Evolutionary conservation across 2,888 invertebrate species (phyloP).

Genomic region (Adelphocoris suturalis): DNA sequence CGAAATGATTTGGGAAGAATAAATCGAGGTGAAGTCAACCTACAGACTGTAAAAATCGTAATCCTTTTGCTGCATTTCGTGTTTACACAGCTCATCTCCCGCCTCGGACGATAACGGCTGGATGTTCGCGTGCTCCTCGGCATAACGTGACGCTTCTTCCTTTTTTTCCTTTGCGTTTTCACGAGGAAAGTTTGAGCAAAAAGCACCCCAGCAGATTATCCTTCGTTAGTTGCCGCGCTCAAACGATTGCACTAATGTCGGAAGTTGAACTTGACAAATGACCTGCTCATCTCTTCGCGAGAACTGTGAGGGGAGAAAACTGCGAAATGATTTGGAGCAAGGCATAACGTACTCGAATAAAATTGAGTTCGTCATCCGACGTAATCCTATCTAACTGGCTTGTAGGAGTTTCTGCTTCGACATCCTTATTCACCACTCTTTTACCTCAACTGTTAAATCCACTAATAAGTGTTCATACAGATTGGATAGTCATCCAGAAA

Average conservation of each 20-base stretch:
- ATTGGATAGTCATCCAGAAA: not conserved
- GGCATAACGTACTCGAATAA: not conserved
- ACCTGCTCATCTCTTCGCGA: not conserved
- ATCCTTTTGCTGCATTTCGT: slow-evolving; percentile 30
- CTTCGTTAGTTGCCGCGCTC: slow-evolving; percentile 51
- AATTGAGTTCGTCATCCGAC: not conserved
- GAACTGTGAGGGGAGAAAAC: not conserved
- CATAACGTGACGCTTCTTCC: slow-evolving; percentile 48
- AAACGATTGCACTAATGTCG: slow-evolving; percentile 54
- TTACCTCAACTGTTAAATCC: not conserved
- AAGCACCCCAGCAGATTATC: slow-evolving; percentile 39
- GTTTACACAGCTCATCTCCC: slow-evolving; percentile 56
- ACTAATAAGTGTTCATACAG: not conserved
- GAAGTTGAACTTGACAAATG: slow-evolving; percentile 60
- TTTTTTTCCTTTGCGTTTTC: slow-evolving; percentile 16
- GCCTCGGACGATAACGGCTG: slow-evolving; percentile 22
- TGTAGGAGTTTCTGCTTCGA: too few species aligned
- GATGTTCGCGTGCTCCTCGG: slow-evolving; percentile 24
- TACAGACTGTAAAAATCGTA: not conserved
- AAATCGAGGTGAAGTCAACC: not conserved
- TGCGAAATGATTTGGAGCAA: not conserved
- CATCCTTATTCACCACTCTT: not conserved
- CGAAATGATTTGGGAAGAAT: too few species aligned
- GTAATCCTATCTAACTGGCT: not conserved
- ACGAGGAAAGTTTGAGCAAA: slow-evolving; percentile 14